Conservation (phyloP, 2,888 invertebrate genomes). For the Athrips mouffetella region DNA sequence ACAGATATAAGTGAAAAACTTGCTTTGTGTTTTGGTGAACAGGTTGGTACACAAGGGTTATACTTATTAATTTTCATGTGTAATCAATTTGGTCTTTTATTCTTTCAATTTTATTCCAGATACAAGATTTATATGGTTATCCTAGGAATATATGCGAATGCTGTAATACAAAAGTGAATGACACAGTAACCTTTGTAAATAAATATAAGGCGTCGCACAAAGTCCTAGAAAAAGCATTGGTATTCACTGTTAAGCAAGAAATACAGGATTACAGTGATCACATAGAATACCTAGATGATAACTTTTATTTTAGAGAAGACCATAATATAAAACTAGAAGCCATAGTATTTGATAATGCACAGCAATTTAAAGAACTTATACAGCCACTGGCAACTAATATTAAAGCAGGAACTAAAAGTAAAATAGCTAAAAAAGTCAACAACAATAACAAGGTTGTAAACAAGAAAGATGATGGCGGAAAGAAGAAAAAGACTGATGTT, state of each 20-base stretch:
- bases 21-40: background rate
- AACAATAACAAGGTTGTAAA: slow-evolving; percentile 5
- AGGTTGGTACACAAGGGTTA: background rate
- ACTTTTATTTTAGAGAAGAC: slow-evolving; percentile 37
- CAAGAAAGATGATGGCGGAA: slow-evolving; percentile 18
- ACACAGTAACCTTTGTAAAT: slow-evolving; percentile 45
- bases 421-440: slow-evolving; percentile 22
- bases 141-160: slow-evolving; percentile 54
- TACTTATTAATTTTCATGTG: background rate
- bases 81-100: background rate
- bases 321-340: slow-evolving; percentile 12
- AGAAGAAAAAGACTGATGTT: slow-evolving; percentile 45
- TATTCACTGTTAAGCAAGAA: slow-evolving; percentile 45
- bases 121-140: slow-evolving; percentile 59
- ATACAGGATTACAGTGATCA: slow-evolving; percentile 17
- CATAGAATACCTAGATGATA: slow-evolving; percentile 1
- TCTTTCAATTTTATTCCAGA: slow-evolving; percentile 40
- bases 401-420: slow-evolving; percentile 17
- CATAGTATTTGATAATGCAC: slow-evolving; percentile 27
- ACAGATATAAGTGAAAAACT: slow-evolving; percentile 4
- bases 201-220: slow-evolving; percentile 50
- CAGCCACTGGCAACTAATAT: slow-evolving; percentile 28
- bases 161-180: slow-evolving; percentile 50
- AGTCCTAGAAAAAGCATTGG: slow-evolving; percentile 43
- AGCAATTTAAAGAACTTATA: slow-evolving; percentile 28